These are phyloP conservation scores for Zaprionus nigranus DNA, from an alignment of 1,140 invertebrate species.

Conservation along the genomic window DNA sequence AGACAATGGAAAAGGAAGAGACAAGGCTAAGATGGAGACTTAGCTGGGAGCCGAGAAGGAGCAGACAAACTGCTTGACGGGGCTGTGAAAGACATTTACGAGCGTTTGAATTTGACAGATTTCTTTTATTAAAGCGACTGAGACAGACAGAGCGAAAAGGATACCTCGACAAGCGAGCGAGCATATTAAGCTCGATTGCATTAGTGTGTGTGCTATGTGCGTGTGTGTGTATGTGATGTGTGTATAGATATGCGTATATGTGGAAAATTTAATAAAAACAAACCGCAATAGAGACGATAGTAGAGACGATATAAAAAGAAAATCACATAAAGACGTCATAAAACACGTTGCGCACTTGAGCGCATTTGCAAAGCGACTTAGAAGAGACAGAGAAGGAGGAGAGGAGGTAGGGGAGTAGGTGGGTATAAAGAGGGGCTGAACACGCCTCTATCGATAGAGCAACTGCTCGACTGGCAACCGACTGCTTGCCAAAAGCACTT, in stretches of 20 bases:
- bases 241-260: conserved; percentile 9
- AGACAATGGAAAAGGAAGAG: neutral
- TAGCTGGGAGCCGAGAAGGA: neutral
- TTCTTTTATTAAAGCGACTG: conserved; percentile 76
- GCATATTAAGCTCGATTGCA: conserved; percentile 59
- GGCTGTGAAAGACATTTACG: conserved; percentile 75
- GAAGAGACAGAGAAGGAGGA: neutral
- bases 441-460: neutral
- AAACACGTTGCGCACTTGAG: conserved; percentile 59
- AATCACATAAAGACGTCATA: conserved; percentile 71
- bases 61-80: conserved; percentile 14
- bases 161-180: conserved; percentile 56
- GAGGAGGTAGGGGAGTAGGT: neutral
- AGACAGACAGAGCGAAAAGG: conserved; percentile 56
- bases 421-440: neutral
- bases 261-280: conserved; percentile 72
- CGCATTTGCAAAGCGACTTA: conserved; percentile 39
- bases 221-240: conserved; percentile 3
- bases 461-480: neutral
- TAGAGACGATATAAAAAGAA: conserved; percentile 44
- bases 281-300: conserved; percentile 47
- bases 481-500: conserved; percentile 19
- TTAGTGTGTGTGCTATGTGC: neutral
- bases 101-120: conserved; percentile 82
- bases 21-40: neutral